A percentile compares a stretch with the other conserved stretches of the same genome.
These are phyloP conservation scores for Cliona cf. orientalis DNA, from an alignment of 37 sponge, comb jelly and placozoan species.

Conservation along the genomic window DNA sequence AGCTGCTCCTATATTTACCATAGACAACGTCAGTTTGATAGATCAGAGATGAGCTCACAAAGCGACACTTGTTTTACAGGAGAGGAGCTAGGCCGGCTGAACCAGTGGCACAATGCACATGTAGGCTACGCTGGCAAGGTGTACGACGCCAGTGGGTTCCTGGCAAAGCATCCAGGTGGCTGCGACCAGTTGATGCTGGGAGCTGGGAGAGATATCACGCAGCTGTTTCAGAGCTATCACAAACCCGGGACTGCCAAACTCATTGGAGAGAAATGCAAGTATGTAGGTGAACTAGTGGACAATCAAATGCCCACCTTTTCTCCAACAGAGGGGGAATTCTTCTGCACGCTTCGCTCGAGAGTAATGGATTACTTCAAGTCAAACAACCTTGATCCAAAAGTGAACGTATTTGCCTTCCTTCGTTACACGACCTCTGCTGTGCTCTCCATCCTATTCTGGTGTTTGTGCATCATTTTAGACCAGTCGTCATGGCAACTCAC, in stretches of 20 bases:
- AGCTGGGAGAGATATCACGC: slow-evolving; percentile 59
- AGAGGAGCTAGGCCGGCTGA: neutral
- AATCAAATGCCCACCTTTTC: neutral
- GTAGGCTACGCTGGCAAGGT: neutral
- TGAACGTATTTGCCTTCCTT: neutral
- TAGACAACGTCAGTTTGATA: no score
- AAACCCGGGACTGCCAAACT: neutral
- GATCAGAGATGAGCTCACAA: no score
- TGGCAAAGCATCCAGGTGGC: slow-evolving; percentile 48
- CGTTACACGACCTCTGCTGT: neutral
- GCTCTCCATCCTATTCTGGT: neutral
- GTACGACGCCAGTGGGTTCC: slow-evolving; percentile 36
- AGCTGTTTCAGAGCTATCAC: slow-evolving; percentile 55
- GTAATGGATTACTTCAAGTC: slow-evolving; percentile 28
- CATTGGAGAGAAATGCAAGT: slow-evolving; percentile 2
- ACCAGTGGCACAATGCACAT: neutral
- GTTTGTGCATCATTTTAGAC: neutral
- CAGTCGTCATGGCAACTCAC: no score
- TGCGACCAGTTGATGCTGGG: slow-evolving; percentile 41
- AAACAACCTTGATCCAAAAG: slow-evolving; percentile 30
- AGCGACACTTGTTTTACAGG: no score
- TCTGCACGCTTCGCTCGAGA: neutral
- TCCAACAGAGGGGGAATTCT: slow-evolving; percentile 30
- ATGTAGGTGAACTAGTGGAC: slow-evolving; percentile 3
- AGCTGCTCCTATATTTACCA: no score